Base-by-base conservation (phyloP, 2,888 invertebrate genomes). In the Iphiclides podalirius region DNA sequence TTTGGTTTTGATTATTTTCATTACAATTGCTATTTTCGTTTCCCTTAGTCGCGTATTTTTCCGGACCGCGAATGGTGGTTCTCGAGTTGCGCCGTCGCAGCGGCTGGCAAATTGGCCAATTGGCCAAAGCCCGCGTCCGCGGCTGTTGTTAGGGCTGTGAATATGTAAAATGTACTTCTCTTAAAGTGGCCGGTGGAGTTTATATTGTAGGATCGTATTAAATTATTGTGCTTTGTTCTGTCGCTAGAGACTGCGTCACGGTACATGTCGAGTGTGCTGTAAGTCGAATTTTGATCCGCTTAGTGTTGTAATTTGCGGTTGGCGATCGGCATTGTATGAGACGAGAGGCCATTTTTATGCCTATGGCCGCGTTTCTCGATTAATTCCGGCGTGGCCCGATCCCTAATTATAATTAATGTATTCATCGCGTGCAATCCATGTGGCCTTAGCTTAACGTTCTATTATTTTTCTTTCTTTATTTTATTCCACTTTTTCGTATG, bases 71-170 rank as follows among this genome's bases (percentile, higher is more conserved):
- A 20, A 26, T 26, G 9, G 9, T 26, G 8, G 6, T 9, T 26
- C 26, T 6, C 26, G 26, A 26, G 2, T 7, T 6, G 26, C 9
- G 6, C 2, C 1, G 9, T 26, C 26, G 26, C 26, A n/a, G n/a
- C 26, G 26, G 26, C 8, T 26, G 3, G 1, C 8, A 26, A 26
- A 8, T 7, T 26, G 26, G 26, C 26, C 23, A 44, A 26, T 15
- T 6, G 43, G 8, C 34, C 64, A 65, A 55, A 56, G 64, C 55
- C 58, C 58, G 59, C 49, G 65, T 66, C 62, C 52, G 52, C 67
- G 68, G 68, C 71, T 67, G 76, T 73, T 68, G 74, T 74, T 72
- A 79, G 76, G 84, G 85, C 85, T 85, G 85, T 86, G 85, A 85
- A 80, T 79, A 76, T 79, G 71, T 79, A 76, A 64, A 75, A 70